Evolutionary conservation across 1,140 invertebrate species (phyloP), one percentile per base, ranked within the genome.

Genomic region (Leptinotarsa texana): DNA sequence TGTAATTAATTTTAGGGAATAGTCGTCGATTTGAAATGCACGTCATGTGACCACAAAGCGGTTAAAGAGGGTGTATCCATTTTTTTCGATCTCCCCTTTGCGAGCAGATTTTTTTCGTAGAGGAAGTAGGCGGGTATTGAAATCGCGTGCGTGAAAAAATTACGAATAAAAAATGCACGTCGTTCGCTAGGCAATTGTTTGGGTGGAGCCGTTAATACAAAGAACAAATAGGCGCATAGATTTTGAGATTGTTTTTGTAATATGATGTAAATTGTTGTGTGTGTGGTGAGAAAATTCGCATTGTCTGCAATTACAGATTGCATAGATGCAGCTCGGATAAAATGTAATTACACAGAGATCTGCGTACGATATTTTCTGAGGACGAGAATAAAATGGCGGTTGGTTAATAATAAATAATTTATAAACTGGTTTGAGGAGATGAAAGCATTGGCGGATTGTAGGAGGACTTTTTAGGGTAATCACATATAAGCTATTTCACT

Each of bases 101-200:
- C 69, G 21, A 73, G 63, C 63, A 22, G 57, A 49, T 62, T 73
- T 73, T 42, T 73, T 73, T 73, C 33, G 17, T 73, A 72, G 47
- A 75, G 74, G 74, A 75, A 75, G 74, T 75, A 51, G 74, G 74
- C 69, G 74, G 69, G 24, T 15, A 75, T 21, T n/a, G 63, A 66
- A 75, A 75, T 75, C 74, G 74, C 74, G 74, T 75, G 74, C 74
- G 74, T 75, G 48, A 72, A 75, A 75, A 75, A 75, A 75, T 74
- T 72, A 51, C 70, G 65, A 75, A 75, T 75, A 72, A 75, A 75
- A 75, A 75, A 72, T 72, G 70, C 63, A 68, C 63, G 24, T 61
- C 70, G 63, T 75, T 75, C 63, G 67, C 63, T 63, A 70, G 22
- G 61, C 22, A 63, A 75, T 75, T 70, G 74, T 62, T 49, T 27